Conservation (phyloP, 2,888 invertebrate genomes). For the Sinohyriopsis cumingii region DNA sequence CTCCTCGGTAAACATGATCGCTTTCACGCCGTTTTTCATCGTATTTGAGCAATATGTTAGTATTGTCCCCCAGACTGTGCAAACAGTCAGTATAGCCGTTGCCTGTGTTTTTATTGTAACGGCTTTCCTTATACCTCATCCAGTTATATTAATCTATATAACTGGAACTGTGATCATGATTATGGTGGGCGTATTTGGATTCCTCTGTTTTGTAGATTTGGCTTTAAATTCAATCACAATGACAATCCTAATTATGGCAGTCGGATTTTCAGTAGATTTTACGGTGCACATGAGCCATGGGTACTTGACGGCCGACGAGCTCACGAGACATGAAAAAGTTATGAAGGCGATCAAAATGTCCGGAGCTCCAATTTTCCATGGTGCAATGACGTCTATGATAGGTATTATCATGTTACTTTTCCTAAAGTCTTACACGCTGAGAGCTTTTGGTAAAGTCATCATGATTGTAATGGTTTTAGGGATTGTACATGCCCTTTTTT, state of each 20-base stretch:
- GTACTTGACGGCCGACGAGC: constrained; percentile 33
- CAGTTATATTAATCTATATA: constrained; percentile 21
- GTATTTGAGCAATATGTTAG: constrained; percentile 60
- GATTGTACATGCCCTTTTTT: constrained; percentile 35
- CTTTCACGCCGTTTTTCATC: constrained; percentile 50
- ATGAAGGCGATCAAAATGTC: constrained; percentile 31
- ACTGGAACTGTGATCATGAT: constrained; percentile 54
- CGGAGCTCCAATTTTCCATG: constrained; percentile 47
- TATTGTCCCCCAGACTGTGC: constrained; percentile 54
- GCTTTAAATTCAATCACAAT: constrained; percentile 59
- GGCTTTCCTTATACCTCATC: constrained; percentile 58
- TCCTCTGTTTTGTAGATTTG: constrained; percentile 38
- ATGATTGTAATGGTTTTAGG: constrained; percentile 45
- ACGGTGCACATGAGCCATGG: constrained; percentile 58
- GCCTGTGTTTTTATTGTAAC: constrained; percentile 56
- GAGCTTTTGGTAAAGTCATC: constrained; percentile 49
- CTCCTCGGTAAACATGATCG: constrained; percentile 41
- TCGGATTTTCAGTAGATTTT: constrained; percentile 62
- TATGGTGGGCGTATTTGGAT: constrained; percentile 58
- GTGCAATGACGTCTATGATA: constrained; percentile 45
- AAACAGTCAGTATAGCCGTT: constrained; percentile 56
- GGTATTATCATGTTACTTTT: constrained; percentile 41
- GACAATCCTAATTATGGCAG: constrained; percentile 60
- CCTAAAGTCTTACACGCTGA: constrained; percentile 43
- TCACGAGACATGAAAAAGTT: constrained; percentile 25